Percentiles rank a stretch among this genome's conserved stretches.
phyloP scores from a whole-genome alignment of 2,113 vertebrate species.

The Pachyramphus minor region DNA sequence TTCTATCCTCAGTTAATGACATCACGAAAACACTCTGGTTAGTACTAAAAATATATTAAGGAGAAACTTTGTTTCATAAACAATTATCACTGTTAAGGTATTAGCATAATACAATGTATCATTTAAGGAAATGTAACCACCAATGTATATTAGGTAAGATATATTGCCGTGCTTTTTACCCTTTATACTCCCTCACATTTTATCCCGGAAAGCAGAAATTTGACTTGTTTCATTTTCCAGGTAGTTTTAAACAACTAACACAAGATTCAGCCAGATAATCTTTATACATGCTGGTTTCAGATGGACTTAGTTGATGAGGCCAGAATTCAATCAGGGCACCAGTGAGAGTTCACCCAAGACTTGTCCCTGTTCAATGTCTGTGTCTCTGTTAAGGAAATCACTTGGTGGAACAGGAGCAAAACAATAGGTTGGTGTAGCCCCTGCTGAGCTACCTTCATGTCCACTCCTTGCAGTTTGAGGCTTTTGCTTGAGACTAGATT shows the following conservation, averaged over 20 bases:
- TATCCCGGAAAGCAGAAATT: not conserved
- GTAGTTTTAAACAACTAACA: not conserved
- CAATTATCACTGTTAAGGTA: not conserved
- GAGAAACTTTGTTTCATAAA: not conserved
- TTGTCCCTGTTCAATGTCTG: accelerated
- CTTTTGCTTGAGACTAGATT: not conserved
- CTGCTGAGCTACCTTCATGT: not conserved
- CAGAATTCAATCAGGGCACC: not conserved
- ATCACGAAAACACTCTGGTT: not conserved
- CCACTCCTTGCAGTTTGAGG: not conserved
- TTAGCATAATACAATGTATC: not conserved
- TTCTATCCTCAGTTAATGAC: not conserved
- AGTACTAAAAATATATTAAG: not conserved
- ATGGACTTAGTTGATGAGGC: not conserved
- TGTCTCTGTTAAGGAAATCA: not conserved
- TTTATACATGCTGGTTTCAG: not conserved
- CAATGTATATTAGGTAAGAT: not conserved
- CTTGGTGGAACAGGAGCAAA: not conserved
- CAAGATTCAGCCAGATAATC: not conserved
- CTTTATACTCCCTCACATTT: not conserved
- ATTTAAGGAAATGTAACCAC: not conserved
- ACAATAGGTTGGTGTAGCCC: not conserved
- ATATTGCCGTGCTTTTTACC: not conserved
- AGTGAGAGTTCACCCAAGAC: not conserved
- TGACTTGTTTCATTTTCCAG: not conserved